Evolutionary conservation across 2,113 vertebrate species (phyloP), one percentile per base, ranked within the genome.

Genomic region (Pogonocichla stellata): DNA sequence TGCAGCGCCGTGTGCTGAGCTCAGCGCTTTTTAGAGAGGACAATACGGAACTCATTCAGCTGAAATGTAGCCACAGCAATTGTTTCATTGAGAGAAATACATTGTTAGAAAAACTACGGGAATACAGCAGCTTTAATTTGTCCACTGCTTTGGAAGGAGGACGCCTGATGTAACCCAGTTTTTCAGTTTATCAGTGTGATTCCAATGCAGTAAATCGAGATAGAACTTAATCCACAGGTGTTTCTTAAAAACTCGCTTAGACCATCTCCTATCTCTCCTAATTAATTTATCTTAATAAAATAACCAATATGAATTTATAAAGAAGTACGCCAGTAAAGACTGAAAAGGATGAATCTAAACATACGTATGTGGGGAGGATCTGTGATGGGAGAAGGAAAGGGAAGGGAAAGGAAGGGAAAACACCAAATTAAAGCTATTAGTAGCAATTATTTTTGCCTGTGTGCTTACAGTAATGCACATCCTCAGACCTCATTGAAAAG

Each of bases 71-170:
- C 80, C 88, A 71, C 10, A 90, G 80, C 69, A 72, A 69, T 92
- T 81, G 80, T 90, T 96, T 93, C 83, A 79, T 31, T 69, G 48
- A 94, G 80, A 71, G 73, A 96, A 95, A 86, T 48, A 57, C 3
- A 29, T 25, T 88, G 38, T 38, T 50, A 62, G 53, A 45, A 80
- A 92, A 88, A 61, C 51, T 42, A 24, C 26, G 2, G 51, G 38
- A 71, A 64, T 33, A 57, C 4, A 79, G 42, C 40, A 69, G 64
- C 60, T 70, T 86, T 48, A 45, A 64, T 58, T 66, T 64, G 56
- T 17, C 60, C 14, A 8, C 12, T 71, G 72, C 64, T 84, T 78
- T 65, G 77, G 64, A 29, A 82, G 50, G 24, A 34, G 18, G 58
- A 31, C 0, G 36, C 42, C 34, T 83, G 12, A 83, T 19, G 25